Base-by-base conservation (phyloP, 2,113 vertebrate genomes). In the Osmerus eperlanus region DNA sequence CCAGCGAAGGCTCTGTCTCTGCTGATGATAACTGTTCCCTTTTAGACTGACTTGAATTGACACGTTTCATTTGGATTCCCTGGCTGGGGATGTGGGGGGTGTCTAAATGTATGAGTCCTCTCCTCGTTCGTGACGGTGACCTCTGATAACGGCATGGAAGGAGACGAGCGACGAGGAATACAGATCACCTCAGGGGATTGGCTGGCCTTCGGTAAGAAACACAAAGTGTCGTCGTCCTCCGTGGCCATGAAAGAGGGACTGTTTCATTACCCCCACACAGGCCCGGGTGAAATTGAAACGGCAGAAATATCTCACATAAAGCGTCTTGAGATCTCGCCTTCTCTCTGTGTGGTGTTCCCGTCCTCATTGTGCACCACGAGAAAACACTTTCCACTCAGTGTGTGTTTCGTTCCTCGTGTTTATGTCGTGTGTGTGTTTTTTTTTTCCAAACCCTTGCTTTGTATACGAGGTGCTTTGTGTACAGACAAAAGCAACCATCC, bases 231-330 rank as follows among this genome's bases (percentile, higher is more conserved):
- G 3, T 32, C 62, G 18, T 16, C 29, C 19, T n/a, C 62, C 29
- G 32, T 8, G 29, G 28, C 6, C 29, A 18, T 64, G 62, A 29
- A 64, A 23, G 28, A 59, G 14, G 29, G 13, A 21, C 15, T 36
- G 29, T 64, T 64, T 32, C 32, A 36, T 64, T 18, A 64, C 25
- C 5, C 16, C 7, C 3, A 28, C 62, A 64, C 28, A 1, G 15
- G 28, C 25, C 61, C 11, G 15, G 12, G 28, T 64, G 62, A 64
- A 64, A 64, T 64, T 64, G 62, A 64, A 64, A 36, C 32, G 16
- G 9, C 36, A 65, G 36, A 65, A 14, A 65, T 29, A 13, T 65
- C n/a, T 65, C 32, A 9, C 41, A 18, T 36, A 51, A 47, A 65
- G 63, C 18, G 3, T 21, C 63, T 65, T 36, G 29, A 19, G 16